Conservation (phyloP, 2,888 invertebrate genomes). For the Augiades crinisus region DNA sequence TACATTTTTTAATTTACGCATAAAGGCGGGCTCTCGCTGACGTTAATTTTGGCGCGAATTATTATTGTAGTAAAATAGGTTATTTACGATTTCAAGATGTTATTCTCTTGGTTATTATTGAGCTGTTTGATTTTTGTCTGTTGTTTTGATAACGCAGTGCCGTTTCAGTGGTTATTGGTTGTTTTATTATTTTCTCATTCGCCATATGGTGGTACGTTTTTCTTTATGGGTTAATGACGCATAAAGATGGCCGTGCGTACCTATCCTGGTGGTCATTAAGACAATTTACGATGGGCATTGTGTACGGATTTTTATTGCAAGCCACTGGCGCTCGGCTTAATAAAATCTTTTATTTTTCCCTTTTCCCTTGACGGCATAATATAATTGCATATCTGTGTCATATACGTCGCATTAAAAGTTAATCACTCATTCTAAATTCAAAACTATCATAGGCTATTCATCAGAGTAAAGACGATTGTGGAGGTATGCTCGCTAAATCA, state of each 20-base stretch:
- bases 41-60: constrained; percentile 38
- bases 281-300: constrained; percentile 42
- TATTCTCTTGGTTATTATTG: constrained; percentile 10
- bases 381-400: too few species aligned
- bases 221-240: constrained; percentile 39
- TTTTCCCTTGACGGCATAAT: constrained; percentile 1
- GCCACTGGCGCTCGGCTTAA: constrained; percentile 36
- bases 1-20: constrained; percentile 34
- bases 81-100: constrained; percentile 12
- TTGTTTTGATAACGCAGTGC: constrained; percentile 32
- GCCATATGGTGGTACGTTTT: constrained; percentile 38
- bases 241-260: constrained; percentile 36
- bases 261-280: constrained; percentile 38
- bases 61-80: constrained; percentile 22
- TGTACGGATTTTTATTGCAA: constrained; percentile 39
- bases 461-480: too few species aligned
- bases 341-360: constrained; percentile 40
- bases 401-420: too few species aligned
- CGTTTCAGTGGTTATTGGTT: constrained; percentile 30
- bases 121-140: constrained; percentile 6
- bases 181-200: constrained; percentile 34
- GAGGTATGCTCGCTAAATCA: too few species aligned
- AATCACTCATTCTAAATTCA: too few species aligned
- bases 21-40: constrained; percentile 28
- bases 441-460: too few species aligned